Evolutionary conservation across 35 echinoderm and acorn worm species (phyloP).

Genomic region (Diadema setosum): DNA sequence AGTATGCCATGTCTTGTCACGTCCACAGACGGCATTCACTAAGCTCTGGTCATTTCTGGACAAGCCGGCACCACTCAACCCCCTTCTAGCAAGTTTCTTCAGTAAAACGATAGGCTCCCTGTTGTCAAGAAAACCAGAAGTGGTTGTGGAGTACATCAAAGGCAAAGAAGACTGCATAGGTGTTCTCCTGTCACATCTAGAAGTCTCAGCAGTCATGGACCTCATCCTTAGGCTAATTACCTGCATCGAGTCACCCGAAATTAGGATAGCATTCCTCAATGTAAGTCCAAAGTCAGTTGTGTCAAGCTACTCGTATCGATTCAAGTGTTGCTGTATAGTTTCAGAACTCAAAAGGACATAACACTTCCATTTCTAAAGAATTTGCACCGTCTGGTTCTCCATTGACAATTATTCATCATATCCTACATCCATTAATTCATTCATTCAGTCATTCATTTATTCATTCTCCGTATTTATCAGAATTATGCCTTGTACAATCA

Average conservation of each 20-base stretch:
- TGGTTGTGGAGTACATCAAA: constrained; percentile 83
- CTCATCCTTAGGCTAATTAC: constrained; percentile 94
- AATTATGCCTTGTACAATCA: no score
- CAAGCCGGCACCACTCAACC: constrained; percentile 84
- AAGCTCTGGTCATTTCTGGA: constrained; percentile 94
- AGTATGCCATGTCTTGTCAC: no score
- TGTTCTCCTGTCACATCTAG: constrained; percentile 84
- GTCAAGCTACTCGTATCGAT: neutral
- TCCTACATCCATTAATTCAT: no score
- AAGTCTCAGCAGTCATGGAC: constrained; percentile 96
- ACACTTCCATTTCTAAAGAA: no score
- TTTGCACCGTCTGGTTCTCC: no score
- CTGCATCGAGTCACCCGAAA: constrained; percentile 85
- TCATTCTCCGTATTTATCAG: no score
- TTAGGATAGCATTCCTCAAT: constrained; percentile 88
- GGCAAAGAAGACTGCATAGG: constrained; percentile 76
- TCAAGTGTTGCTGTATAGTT: no score
- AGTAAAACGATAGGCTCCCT: constrained; percentile 93
- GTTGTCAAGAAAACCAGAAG: constrained; percentile 80
- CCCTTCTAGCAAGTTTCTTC: constrained; percentile 97
- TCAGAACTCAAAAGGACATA: no score
- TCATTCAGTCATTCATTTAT: no score
- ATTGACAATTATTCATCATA: no score
- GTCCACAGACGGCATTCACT: constrained; percentile 69
- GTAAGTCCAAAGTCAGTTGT: constrained; percentile 50